Evolutionary conservation across 2,113 vertebrate species (phyloP), one percentile per base, ranked within the genome.

Genomic region (Camelus bactrianus): DNA sequence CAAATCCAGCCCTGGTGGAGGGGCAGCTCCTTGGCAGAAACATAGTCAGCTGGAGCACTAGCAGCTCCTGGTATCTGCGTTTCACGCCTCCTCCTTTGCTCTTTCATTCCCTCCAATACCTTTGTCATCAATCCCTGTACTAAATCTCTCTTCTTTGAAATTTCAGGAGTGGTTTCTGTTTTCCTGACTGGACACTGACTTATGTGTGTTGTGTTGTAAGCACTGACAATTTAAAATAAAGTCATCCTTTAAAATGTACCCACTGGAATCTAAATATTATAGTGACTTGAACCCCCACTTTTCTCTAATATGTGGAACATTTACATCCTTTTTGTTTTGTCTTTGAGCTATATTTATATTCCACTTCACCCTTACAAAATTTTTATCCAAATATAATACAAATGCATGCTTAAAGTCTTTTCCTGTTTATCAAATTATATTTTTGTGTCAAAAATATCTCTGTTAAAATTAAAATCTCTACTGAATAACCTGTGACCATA

Each of bases 371-470:
- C 11, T 58, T 19, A 26, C 14, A 60, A 60, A 48, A 84, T 58
- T 73, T 91, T 75, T 85, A 85, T 69, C 14, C 32, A 77, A 91
- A 79, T 91, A 42, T 26, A 64, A 83, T 75, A 65, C 35, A 84
- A 24, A 85, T 26, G 7, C 17, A 5, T 70, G 26, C 14, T 65
- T 69, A 30, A 85, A 85, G 26, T 42, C 15, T 89, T 73, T 65
- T 46, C 30, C 56, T 89, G 35, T 15, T 82, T 35, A 82, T 16
- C 8, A 64, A 89, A 62, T 62, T 75, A 83, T 64, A 22, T 54
- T 54, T 94, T 82, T 65, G 8, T 17, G 46, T 64, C 13, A 89
- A 75, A 82, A 38, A 46, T 75, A 83, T 42, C 38, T 42, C 38
- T 42, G 5, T 42, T 89, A 80, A 83, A 83, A 64, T 75, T 64